phyloP scores from a whole-genome alignment of 2,797 vertebrate genomes.

The Sternarchorhynchus goeldii region DNA sequence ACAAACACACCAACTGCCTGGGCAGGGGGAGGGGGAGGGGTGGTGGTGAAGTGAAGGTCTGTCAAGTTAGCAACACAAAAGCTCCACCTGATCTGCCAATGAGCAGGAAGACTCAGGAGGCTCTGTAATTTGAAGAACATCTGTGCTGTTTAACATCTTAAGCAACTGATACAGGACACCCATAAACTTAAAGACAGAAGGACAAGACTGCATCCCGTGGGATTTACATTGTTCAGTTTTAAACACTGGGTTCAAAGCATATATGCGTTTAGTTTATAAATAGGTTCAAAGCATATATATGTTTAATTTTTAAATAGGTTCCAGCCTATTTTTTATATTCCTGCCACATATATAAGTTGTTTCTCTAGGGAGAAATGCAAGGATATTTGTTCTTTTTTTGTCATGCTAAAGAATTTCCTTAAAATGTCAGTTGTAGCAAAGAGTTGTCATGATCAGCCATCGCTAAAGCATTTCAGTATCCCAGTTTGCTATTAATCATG shows the following conservation, averaged over 20 bases:
- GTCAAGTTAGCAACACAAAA: conserved; percentile 65
- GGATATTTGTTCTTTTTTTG: no score
- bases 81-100: conserved; percentile 71
- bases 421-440: no score
- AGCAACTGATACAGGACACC: conserved; percentile 53
- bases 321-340: neutral
- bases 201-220: conserved; percentile 18
- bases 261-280: conserved; percentile 42
- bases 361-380: no score
- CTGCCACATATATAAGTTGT: no score
- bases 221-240: conserved; percentile 10
- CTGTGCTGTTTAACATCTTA: conserved; percentile 75
- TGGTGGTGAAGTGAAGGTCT: conserved; percentile 41
- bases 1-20: conserved; percentile 7
- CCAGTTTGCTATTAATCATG: no score
- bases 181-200: conserved; percentile 36
- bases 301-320: neutral
- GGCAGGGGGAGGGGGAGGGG: conserved; percentile 13
- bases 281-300: no score
- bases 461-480: no score
- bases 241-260: conserved; percentile 39
- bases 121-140: conserved; percentile 77
- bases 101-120: conserved; percentile 56
- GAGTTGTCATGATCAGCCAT: no score
- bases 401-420: no score